Conservation (phyloP, 2,888 invertebrate species). For the Anthophora plumipes region DNA sequence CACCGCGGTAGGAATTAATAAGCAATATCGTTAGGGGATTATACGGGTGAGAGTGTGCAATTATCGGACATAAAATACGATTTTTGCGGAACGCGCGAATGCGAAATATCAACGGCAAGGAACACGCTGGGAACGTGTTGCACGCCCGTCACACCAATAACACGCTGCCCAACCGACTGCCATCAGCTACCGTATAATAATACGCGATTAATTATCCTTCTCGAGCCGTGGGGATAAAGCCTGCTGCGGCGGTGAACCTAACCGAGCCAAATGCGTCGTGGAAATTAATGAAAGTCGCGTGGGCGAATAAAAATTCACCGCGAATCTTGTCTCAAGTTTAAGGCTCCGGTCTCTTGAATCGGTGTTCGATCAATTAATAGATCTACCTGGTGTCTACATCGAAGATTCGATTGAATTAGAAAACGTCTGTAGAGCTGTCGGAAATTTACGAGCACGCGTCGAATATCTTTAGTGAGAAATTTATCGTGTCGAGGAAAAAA, state of each 20-base stretch:
- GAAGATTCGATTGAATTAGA: slow-evolving; percentile 35
- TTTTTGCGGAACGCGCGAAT: slow-evolving; percentile 35
- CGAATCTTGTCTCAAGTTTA: neutral
- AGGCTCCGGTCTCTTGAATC: too few species aligned
- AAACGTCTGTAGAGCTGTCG: neutral
- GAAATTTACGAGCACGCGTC: neutral
- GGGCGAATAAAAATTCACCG: slow-evolving; percentile 55
- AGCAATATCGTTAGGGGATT: slow-evolving; percentile 42
- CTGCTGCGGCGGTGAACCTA: neutral
- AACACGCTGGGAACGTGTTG: slow-evolving; percentile 3
- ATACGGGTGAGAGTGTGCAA: slow-evolving; percentile 42
- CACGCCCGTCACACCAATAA: slow-evolving; percentile 13
- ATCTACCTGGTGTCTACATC: neutral
- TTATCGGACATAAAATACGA: slow-evolving; percentile 53
- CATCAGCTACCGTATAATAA: slow-evolving; percentile 60
- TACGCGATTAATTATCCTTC: slow-evolving; percentile 57
- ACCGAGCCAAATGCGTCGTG: neutral
- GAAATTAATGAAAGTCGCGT: slow-evolving; percentile 55
- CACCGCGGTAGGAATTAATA: slow-evolving; percentile 51
- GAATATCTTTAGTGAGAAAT: neutral
- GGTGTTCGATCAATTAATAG: slow-evolving; percentile 19
- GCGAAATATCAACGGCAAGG: slow-evolving; percentile 32
- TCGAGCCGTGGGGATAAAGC: neutral
- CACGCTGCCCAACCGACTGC: slow-evolving; percentile 21
- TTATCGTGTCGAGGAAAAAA: neutral